phyloP scores from a whole-genome alignment of 2,888 invertebrate genomes.

The Leucophora obtusa region DNA sequence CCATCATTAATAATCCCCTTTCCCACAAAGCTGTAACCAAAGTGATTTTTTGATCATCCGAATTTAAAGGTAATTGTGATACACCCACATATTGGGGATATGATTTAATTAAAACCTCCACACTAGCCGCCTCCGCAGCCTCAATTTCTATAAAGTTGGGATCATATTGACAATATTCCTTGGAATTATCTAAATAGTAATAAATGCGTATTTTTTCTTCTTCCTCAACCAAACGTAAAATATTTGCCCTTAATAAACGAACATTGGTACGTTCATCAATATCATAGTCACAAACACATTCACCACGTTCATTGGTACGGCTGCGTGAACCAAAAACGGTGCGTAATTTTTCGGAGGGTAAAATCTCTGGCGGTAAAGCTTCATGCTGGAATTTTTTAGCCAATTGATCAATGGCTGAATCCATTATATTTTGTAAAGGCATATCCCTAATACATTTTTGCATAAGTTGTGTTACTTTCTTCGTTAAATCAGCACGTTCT shows the following conservation, averaged over 20 bases:
- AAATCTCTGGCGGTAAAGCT: constrained; percentile 90
- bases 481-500: constrained; percentile 80
- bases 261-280: constrained; percentile 81
- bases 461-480: constrained; percentile 65
- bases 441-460: constrained; percentile 71
- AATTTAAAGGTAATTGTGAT: constrained; percentile 84
- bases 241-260: constrained; percentile 81
- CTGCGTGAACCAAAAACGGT: constrained; percentile 88
- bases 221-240: constrained; percentile 83
- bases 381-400: constrained; percentile 91
- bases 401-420: constrained; percentile 92
- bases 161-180: constrained; percentile 91
- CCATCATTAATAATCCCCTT: constrained; percentile 87
- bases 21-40: constrained; percentile 89
- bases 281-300: constrained; percentile 70
- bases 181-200: constrained; percentile 90
- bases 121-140: constrained; percentile 83
- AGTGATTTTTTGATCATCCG: constrained; percentile 83
- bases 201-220: constrained; percentile 84
- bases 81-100: constrained; percentile 90
- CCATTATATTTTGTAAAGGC: constrained; percentile 83
- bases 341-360: constrained; percentile 83
- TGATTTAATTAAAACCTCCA: constrained; percentile 84
- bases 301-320: constrained; percentile 82
- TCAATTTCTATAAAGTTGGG: constrained; percentile 87